Evolutionary conservation across 2,113 vertebrate species (phyloP).

Genomic region (Boleophthalmus pectinirostris): DNA sequence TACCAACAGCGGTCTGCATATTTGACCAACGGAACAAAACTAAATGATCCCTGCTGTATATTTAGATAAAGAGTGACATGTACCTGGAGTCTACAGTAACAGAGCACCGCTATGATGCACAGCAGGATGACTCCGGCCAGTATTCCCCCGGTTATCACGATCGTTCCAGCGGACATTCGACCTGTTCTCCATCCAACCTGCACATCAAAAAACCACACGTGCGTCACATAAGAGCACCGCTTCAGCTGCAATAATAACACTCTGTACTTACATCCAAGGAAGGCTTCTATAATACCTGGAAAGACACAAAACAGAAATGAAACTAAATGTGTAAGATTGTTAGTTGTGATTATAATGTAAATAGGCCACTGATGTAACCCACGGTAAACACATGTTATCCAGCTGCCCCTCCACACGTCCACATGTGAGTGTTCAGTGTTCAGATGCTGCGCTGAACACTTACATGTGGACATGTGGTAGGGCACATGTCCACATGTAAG

Average conservation of each 20-base stretch:
- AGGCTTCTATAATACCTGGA: conserved; percentile 47
- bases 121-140: conserved; percentile 94
- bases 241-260: background rate
- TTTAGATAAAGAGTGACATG: conserved; percentile 14
- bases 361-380: conserved; percentile 37
- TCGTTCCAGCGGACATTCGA: conserved; percentile 98
- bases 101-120: conserved; percentile 94
- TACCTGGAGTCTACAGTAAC: conserved; percentile 97
- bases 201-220: background rate
- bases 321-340: conserved; percentile 27
- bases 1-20: no score
- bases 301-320: conserved; percentile 24
- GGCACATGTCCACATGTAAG: no score
- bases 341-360: conserved; percentile 30
- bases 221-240: background rate
- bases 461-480: no score
- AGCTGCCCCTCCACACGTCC: conserved; percentile 10
- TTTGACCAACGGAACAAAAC: no score
- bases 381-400: conserved; percentile 19
- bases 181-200: conserved; percentile 95
- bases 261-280: conserved; percentile 35
- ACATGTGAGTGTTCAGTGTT: background rate
- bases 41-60: no score
- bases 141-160: conserved; percentile 97
- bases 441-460: background rate